A percentile compares a stretch with the other conserved stretches of the same genome.
These are phyloP conservation scores for Engraulis encrasicolus DNA, from an alignment of 2,113 vertebrate genomes.

Conservation along the genomic window DNA sequence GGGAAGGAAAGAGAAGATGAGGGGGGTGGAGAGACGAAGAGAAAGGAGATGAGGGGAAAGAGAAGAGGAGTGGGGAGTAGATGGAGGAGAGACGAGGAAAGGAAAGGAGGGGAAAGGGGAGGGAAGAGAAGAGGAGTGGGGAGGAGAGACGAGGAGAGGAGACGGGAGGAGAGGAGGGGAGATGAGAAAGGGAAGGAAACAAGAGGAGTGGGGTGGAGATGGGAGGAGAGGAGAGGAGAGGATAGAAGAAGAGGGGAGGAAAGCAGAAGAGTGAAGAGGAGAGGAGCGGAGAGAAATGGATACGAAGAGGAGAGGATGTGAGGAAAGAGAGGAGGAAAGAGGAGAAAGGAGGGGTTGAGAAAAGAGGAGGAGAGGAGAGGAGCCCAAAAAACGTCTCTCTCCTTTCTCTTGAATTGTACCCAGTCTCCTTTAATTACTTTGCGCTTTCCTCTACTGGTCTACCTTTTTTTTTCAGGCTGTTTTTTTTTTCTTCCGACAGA, in stretches of 20 bases:
- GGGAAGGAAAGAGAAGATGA: too few relatives aligned
- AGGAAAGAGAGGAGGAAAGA: background rate
- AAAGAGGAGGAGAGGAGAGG: background rate
- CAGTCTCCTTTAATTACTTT: background rate
- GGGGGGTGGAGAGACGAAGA: background rate
- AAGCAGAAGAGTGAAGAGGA: background rate
- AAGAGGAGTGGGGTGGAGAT: too few relatives aligned
- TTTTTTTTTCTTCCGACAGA: background rate
- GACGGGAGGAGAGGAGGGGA: slow-evolving; percentile 18
- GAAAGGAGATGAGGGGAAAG: background rate
- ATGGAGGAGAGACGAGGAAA: background rate
- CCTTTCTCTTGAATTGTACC: background rate
- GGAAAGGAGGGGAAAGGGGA: background rate
- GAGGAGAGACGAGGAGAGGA: slow-evolving; percentile 2
- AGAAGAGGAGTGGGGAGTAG: slow-evolving; percentile 13
- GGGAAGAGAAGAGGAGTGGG: slow-evolving; percentile 11
- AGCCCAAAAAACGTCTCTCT: background rate
- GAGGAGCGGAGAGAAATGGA: background rate
- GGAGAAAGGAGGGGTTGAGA: slow-evolving; percentile 14
- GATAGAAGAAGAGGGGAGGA: too few relatives aligned
- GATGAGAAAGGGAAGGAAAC: background rate
- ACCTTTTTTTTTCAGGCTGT: too few relatives aligned
- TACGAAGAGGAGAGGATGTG: background rate
- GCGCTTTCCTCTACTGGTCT: background rate
- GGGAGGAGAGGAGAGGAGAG: background rate